Percentiles rank a stretch among this genome's conserved stretches.
Evolutionary conservation across 2,888 invertebrate genomes (phyloP).

Genomic region (Ennomos erosarius): DNA sequence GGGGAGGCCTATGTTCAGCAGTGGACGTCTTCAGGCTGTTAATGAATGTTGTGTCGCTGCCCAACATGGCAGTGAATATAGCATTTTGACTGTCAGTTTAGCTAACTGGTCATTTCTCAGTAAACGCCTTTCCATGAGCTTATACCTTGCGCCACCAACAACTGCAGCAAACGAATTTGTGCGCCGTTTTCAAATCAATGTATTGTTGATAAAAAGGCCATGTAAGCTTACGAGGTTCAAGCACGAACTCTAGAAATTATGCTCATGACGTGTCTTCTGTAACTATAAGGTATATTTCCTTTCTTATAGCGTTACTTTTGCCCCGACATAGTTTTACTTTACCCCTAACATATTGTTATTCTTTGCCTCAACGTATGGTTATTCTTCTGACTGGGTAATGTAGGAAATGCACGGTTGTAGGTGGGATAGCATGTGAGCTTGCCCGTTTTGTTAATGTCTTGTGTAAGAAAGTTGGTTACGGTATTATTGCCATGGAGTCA

Average conservation of each 20-base stretch:
- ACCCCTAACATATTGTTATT: constrained; percentile 5
- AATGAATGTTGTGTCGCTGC: too few species aligned
- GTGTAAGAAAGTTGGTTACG: not conserved
- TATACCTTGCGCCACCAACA: constrained; percentile 13
- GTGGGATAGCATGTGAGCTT: constrained; percentile 7
- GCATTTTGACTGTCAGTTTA: too few species aligned
- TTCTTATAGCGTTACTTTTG: constrained; percentile 5
- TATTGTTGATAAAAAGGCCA: constrained; percentile 58
- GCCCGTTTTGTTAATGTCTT: not conserved
- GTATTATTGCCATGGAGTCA: not conserved
- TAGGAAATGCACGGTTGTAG: constrained; percentile 10
- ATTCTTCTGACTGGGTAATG: constrained; percentile 13
- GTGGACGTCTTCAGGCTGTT: too few species aligned
- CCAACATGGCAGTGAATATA: too few species aligned
- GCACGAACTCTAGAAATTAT: constrained; percentile 29
- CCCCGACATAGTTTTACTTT: constrained; percentile 16
- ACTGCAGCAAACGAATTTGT: constrained; percentile 47
- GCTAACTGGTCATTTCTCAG: too few species aligned
- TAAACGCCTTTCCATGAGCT: not conserved
- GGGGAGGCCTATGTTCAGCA: too few species aligned
- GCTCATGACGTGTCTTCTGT: constrained; percentile 20
- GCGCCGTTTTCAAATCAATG: constrained; percentile 66
- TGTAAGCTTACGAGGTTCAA: constrained; percentile 30
- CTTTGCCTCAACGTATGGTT: constrained; percentile 16
- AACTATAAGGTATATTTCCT: not conserved